A percentile compares a stretch with the other conserved stretches of the same genome.
Conservation (phyloP, 2,113 vertebrate species). For the Typhlomys cinereus region DNA sequence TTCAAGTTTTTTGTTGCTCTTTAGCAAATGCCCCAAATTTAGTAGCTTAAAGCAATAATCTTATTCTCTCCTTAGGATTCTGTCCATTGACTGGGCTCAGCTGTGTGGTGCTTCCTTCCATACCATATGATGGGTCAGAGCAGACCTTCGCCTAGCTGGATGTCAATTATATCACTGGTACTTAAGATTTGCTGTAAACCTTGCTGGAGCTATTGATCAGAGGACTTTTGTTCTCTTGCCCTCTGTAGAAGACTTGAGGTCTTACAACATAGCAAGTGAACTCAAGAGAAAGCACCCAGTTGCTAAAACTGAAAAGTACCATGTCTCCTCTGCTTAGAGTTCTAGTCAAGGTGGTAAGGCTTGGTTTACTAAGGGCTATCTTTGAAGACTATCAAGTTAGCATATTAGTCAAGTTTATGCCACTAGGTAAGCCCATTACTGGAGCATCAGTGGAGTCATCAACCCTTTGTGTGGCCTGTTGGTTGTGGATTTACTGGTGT, state of each 20-base stretch:
- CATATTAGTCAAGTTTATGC: neutral
- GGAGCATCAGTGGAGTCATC: neutral
- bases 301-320: neutral
- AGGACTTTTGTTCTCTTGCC: neutral
- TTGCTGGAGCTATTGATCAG: neutral
- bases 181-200: neutral
- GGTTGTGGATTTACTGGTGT: neutral
- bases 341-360: neutral
- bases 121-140: neutral
- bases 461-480: neutral
- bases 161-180: neutral
- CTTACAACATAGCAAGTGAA: neutral
- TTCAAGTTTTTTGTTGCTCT: neutral
- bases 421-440: neutral
- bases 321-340: neutral
- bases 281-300: neutral
- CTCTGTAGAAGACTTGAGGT: neutral
- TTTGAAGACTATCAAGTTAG: neutral
- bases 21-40: neutral
- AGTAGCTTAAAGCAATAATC: neutral
- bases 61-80: neutral
- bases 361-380: neutral
- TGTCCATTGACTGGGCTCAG: neutral
- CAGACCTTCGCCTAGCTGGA: neutral
- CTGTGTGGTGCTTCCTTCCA: neutral